Percentiles rank a stretch among this genome's conserved stretches.
Evolutionary conservation across 1,140 invertebrate genomes (phyloP).

Genomic region (Pissodes strobi): DNA sequence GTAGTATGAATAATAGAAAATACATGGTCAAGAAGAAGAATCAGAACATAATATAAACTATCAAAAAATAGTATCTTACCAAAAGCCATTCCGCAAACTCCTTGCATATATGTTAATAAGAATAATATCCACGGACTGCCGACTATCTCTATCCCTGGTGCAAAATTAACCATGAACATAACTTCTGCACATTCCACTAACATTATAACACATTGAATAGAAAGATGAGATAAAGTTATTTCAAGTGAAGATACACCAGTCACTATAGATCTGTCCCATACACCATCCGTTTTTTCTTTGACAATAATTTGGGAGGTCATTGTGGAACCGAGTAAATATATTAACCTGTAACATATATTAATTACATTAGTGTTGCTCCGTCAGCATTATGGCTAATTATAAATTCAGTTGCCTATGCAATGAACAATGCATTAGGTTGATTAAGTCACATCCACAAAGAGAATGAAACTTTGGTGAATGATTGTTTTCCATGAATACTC

Average conservation of each 20-base stretch:
- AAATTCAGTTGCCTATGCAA: too few relatives aligned
- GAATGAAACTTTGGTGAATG: too few relatives aligned
- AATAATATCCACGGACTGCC: slow-evolving; percentile 54
- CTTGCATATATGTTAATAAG: slow-evolving; percentile 52
- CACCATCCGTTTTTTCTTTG: slow-evolving; percentile 77
- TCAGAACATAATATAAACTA: too few relatives aligned
- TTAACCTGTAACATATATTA: too few relatives aligned
- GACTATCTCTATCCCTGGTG: slow-evolving; percentile 55
- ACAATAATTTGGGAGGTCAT: slow-evolving; percentile 81
- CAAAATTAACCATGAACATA: slow-evolving; percentile 59
- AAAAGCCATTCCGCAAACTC: slow-evolving; percentile 61
- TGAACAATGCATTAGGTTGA: too few relatives aligned
- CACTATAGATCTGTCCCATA: slow-evolving; percentile 77
- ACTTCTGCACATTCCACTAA: slow-evolving; percentile 61
- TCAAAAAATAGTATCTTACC: too few relatives aligned
- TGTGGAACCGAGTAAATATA: slow-evolving; percentile 76
- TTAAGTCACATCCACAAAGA: too few relatives aligned
- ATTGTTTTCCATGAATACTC: too few relatives aligned
- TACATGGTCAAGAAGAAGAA: too few relatives aligned
- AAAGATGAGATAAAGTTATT: slow-evolving; percentile 73
- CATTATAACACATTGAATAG: slow-evolving; percentile 74
- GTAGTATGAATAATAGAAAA: too few relatives aligned
- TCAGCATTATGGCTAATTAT: too few relatives aligned
- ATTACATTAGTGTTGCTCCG: too few relatives aligned
- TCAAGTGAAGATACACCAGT: slow-evolving; percentile 66